Conservation (phyloP, 2,113 vertebrate genomes). For the Pluvianellus socialis region DNA sequence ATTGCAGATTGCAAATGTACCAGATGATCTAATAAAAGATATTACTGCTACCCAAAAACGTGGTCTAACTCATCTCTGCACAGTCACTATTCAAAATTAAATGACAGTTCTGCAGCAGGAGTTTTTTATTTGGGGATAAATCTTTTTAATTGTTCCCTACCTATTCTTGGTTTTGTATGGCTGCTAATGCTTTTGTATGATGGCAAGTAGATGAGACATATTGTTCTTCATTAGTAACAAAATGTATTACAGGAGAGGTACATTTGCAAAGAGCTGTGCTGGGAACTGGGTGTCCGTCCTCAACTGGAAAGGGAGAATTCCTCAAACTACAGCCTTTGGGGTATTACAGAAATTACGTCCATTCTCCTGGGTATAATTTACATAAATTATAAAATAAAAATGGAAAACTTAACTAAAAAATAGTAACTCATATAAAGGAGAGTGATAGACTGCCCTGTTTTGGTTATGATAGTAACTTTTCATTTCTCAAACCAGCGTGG, state of each 20-base stretch:
- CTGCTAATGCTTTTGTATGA: constrained; percentile 9
- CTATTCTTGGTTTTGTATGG: neutral
- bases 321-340: neutral
- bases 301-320: neutral
- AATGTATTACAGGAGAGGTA: neutral
- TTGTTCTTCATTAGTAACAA: neutral
- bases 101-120: neutral
- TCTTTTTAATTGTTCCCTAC: constrained; percentile 31
- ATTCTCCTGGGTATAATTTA: neutral
- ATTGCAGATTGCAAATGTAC: neutral
- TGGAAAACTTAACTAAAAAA: neutral
- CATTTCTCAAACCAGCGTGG: neutral
- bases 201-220: neutral
- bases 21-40: constrained; percentile 51
- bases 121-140: constrained; percentile 3
- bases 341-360: neutral
- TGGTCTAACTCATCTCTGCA: neutral
- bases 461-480: neutral
- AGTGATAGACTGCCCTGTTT: neutral
- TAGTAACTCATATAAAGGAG: neutral
- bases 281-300: neutral
- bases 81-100: constrained; percentile 4
- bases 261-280: neutral
- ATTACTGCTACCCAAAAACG: neutral
- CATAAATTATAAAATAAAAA: neutral